Evolutionary conservation across 2,797 vertebrate species (phyloP).

Genomic region (Parauchenoglanis punctatus): DNA sequence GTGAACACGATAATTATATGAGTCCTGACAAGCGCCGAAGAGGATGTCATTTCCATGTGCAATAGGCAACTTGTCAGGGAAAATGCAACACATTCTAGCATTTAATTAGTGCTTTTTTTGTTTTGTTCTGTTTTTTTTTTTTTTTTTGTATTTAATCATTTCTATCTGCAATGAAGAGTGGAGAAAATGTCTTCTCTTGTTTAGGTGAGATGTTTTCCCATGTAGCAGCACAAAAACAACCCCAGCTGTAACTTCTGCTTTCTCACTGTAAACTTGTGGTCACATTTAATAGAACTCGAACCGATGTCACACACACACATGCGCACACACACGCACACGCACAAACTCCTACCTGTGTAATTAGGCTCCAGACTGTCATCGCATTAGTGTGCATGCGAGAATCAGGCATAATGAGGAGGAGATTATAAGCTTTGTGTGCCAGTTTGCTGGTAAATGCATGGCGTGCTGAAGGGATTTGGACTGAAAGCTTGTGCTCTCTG

Average conservation of each 20-base stretch:
- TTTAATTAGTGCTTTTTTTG: not conserved
- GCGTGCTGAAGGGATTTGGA: constrained; percentile 74
- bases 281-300: constrained; percentile 44
- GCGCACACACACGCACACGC: constrained; percentile 18
- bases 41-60: constrained; percentile 30
- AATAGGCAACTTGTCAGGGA: constrained; percentile 12
- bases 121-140: not conserved
- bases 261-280: constrained; percentile 36
- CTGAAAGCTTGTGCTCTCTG: constrained; percentile 71
- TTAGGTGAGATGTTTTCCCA: constrained; percentile 2
- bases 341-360: constrained; percentile 63
- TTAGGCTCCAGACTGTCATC: constrained; percentile 72
- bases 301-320: constrained; percentile 17
- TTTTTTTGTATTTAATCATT: not conserved
- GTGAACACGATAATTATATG: constrained; percentile 31
- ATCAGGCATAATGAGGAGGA: constrained; percentile 74
- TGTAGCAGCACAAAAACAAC: constrained; percentile 12
- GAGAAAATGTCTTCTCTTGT: not conserved
- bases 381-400: constrained; percentile 75
- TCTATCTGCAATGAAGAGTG: constrained; percentile 11
- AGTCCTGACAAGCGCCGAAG: constrained; percentile 25
- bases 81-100: not conserved
- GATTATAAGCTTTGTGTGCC: constrained; percentile 79
- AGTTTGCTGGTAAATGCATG: constrained; percentile 75
- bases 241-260: constrained; percentile 41